Evolutionary conservation across 1,140 invertebrate species (phyloP).

Genomic region (Dendrolimus punctatus): DNA sequence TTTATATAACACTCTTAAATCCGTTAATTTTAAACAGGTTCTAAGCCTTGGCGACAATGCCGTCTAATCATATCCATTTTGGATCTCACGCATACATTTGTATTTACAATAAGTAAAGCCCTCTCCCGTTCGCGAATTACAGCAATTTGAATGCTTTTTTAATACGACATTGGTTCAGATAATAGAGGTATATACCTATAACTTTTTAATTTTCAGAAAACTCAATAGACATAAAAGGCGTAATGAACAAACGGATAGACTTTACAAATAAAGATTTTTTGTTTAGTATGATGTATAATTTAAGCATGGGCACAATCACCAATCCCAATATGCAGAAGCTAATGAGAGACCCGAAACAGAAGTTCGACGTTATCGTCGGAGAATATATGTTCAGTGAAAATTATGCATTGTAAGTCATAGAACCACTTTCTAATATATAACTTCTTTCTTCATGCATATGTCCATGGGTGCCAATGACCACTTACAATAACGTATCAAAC

Average conservation of each 20-base stretch:
- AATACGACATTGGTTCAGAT: no score
- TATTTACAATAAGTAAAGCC: no score
- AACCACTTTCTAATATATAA: not conserved
- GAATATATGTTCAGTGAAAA: constrained; percentile 19
- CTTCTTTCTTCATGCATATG: not conserved
- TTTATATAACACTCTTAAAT: no score
- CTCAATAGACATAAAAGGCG: not conserved
- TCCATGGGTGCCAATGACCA: not conserved
- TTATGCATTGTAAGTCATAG: constrained; percentile 10
- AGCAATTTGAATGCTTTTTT: no score
- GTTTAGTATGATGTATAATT: not conserved
- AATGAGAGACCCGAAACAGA: constrained; percentile 10
- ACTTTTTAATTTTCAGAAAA: not conserved
- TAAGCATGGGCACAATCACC: not conserved
- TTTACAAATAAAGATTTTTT: not conserved
- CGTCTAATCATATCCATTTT: no score
- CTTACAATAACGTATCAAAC: no score
- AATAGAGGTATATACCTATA: no score
- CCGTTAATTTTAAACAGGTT: no score
- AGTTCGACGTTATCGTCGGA: constrained; percentile 16
- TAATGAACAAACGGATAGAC: not conserved
- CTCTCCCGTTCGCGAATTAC: no score
- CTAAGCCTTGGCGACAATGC: no score
- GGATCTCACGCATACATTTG: no score
- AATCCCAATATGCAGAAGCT: constrained; percentile 9